Evolutionary conservation across 2,888 invertebrate species (phyloP).

Genomic region (Xylota segnis): DNA sequence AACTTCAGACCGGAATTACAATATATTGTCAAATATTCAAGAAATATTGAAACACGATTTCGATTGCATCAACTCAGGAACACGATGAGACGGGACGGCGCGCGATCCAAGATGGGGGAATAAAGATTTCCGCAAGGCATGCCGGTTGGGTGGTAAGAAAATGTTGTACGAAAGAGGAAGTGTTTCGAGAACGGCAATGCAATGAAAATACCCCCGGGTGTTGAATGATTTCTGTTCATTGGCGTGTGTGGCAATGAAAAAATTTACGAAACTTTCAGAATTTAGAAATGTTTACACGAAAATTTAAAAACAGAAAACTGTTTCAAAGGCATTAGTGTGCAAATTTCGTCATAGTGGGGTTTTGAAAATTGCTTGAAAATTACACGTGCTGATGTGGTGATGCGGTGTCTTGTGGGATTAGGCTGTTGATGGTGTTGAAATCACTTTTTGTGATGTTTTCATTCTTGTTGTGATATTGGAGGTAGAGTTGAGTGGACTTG

Average conservation of each 20-base stretch:
- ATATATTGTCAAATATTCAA: conserved; percentile 55
- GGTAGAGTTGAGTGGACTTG: not conserved
- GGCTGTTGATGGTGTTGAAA: too few species aligned
- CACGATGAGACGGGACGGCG: not conserved
- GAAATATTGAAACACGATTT: conserved; percentile 47
- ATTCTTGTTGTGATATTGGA: not conserved
- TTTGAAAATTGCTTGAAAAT: not conserved
- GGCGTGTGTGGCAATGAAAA: conserved; percentile 55
- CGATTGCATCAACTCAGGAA: conserved; percentile 28
- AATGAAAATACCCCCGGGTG: conserved; percentile 41
- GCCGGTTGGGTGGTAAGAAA: conserved; percentile 18
- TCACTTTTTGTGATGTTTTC: not conserved
- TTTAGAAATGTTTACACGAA: conserved; percentile 59
- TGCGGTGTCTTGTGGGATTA: conserved; percentile 3
- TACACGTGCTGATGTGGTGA: conserved; percentile 19
- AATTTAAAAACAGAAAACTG: not conserved
- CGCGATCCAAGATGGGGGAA: conserved; percentile 23
- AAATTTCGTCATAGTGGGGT: conserved; percentile 16
- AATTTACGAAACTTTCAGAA: conserved; percentile 59
- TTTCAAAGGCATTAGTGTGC: conserved; percentile 29
- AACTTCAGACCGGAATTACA: conserved; percentile 55
- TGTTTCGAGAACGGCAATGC: conserved; percentile 48
- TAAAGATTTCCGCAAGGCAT: conserved; percentile 51
- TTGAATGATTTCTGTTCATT: conserved; percentile 48
- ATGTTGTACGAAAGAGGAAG: conserved; percentile 65